These are phyloP conservation scores for Diplodus sargus DNA, from an alignment of 2,797 vertebrate species.

Conservation along the genomic window DNA sequence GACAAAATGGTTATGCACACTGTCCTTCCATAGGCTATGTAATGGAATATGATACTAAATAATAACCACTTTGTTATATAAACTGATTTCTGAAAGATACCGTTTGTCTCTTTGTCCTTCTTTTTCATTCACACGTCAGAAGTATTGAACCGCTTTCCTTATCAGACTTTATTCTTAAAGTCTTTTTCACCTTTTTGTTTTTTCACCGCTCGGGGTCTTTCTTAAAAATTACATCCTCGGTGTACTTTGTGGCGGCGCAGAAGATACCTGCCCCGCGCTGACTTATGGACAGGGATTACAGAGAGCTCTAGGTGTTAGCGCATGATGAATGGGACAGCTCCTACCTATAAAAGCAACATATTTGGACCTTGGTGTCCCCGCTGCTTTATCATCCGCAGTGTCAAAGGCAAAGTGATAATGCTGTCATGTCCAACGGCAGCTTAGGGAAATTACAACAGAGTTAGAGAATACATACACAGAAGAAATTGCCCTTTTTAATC, in stretches of 20 bases:
- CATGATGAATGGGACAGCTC: constrained; percentile 75
- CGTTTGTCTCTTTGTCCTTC: constrained; percentile 52
- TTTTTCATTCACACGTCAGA: not conserved
- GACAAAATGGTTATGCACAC: constrained; percentile 76
- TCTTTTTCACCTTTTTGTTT: constrained; percentile 27
- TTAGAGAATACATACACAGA: constrained; percentile 51
- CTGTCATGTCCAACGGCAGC: constrained; percentile 68
- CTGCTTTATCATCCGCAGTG: constrained; percentile 72
- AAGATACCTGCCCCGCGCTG: constrained; percentile 55
- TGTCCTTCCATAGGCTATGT: constrained; percentile 79
- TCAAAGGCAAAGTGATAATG: constrained; percentile 75
- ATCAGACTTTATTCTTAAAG: not conserved
- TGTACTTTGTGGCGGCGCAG: constrained; percentile 41
- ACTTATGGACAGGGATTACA: constrained; percentile 71
- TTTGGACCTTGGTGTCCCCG: constrained; percentile 70
- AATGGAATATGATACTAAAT: constrained; percentile 82
- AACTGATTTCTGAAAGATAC: constrained; percentile 74
- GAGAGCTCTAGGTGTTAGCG: constrained; percentile 60
- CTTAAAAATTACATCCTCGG: constrained; percentile 32
- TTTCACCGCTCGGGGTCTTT: constrained; percentile 4
- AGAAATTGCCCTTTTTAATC: constrained; percentile 55
- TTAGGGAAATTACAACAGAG: constrained; percentile 71
- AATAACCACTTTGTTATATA: constrained; percentile 87
- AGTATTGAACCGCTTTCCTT: not conserved
- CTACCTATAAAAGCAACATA: constrained; percentile 71